phyloP scores from a whole-genome alignment of 1,140 invertebrate species.

The Brachionus calyciflorus region DNA sequence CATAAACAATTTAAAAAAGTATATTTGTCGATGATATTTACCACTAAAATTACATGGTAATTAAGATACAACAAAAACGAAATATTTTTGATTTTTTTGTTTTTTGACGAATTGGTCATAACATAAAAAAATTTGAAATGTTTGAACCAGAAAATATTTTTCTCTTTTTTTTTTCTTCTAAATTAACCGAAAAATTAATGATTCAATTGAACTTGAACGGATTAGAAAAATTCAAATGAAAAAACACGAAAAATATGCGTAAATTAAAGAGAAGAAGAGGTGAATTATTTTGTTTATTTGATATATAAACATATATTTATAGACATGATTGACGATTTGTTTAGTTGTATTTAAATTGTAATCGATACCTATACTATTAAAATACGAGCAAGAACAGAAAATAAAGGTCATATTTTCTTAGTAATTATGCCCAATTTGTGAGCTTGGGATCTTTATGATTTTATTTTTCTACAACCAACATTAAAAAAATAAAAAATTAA shows the following conservation, averaged over 20 bases:
- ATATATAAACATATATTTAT: too few species aligned
- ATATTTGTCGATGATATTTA: too few species aligned
- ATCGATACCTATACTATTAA: conserved; percentile 13
- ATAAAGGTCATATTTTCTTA: conserved; percentile 34
- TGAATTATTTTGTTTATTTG: conserved; percentile 40
- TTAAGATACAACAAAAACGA: too few species aligned
- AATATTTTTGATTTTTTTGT: too few species aligned
- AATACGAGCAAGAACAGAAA: conserved; percentile 11
- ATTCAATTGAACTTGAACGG: conserved; percentile 38
- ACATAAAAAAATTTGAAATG: too few species aligned
- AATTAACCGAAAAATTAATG: too few species aligned
- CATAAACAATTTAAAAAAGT: too few species aligned
- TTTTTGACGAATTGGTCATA: too few species aligned
- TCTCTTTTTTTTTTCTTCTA: too few species aligned
- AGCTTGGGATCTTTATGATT: background rate
- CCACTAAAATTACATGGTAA: too few species aligned
- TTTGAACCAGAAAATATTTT: too few species aligned
- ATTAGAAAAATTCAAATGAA: conserved; percentile 1
- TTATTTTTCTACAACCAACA: background rate
- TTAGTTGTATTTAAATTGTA: conserved; percentile 36
- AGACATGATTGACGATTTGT: conserved; percentile 33
- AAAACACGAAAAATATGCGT: background rate
- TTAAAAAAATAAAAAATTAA: background rate
- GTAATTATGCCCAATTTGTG: conserved; percentile 27
- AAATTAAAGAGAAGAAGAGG: background rate